Conservation (phyloP, 2,888 invertebrate species). For the Eurytoma californica region DNA sequence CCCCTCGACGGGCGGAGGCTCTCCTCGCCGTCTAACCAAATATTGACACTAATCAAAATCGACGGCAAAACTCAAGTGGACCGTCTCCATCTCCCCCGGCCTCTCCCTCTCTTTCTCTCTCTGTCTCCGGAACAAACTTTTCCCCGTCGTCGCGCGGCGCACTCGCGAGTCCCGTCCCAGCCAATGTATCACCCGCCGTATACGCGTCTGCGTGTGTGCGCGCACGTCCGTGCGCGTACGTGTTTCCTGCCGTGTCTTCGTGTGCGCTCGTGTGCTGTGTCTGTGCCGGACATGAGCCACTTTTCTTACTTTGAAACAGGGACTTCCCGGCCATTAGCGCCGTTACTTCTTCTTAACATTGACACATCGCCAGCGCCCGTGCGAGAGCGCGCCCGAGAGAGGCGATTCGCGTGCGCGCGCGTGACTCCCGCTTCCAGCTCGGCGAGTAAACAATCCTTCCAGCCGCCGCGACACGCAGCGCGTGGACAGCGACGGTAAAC, state of each 20-base stretch:
- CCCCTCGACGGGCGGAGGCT: not conserved
- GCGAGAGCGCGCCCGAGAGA: not conserved
- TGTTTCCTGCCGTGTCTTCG: not conserved
- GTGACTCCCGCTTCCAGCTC: not conserved
- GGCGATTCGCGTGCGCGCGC: not conserved
- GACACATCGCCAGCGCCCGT: too few relatives aligned
- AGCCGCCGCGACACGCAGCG: too few relatives aligned
- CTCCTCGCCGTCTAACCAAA: slow-evolving; percentile 11
- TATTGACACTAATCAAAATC: slow-evolving; percentile 47
- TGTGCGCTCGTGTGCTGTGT: slow-evolving; percentile 14
- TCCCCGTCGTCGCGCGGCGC: not conserved
- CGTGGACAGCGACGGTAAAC: too few relatives aligned
- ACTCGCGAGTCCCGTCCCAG: slow-evolving; percentile 1
- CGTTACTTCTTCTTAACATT: not conserved
- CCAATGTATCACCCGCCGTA: slow-evolving; percentile 44
- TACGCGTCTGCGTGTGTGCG: slow-evolving; percentile 1
- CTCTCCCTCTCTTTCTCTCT: not conserved
- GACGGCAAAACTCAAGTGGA: slow-evolving; percentile 43
- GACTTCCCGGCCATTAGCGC: slow-evolving; percentile 13
- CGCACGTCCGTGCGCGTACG: not conserved
- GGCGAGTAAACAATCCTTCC: not conserved
- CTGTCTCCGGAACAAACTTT: slow-evolving; percentile 44
- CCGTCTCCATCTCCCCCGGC: not conserved
- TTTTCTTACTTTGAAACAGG: slow-evolving; percentile 41
- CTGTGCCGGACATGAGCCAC: not conserved